Evolutionary conservation across 1,140 invertebrate genomes (phyloP), one percentile per base, ranked within the genome.

Genomic region (Battus philenor): DNA sequence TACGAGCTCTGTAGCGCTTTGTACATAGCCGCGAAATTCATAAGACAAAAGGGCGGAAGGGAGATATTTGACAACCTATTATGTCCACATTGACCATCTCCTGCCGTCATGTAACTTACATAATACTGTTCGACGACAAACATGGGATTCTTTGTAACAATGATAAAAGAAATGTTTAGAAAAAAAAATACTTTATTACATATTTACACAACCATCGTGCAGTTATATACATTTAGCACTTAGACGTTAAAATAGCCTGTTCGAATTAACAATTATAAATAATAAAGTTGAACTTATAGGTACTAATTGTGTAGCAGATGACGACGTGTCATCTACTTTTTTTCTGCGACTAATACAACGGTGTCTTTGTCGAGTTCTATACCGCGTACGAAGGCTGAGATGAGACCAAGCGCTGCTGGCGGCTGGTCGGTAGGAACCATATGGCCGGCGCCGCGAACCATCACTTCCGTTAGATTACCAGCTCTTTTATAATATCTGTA

Each of bases 351-450:
- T 0, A 82, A 51, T n/a, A 44, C 46, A 5, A 56, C 69, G 0
- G 80, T 84, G 29, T 84, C 80, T 9, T 61, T 32, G 0, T 68
- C 50, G 1, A 84, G 47, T 7, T 65, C 39, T 1, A 77, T 31
- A 12, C 67, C 69, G 6, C 78, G 74, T 5, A 67, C 63, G 46
- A 84, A 82, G n/a, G 80, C 80, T 1, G 76, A 75, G 20, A 84
- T 82, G n/a, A 84, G 75, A 0, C 78, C 78, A 0, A 84, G 62
- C 0, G 74, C 51, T 1, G 74, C 67, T 0, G 67, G 71, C 1
- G 91, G 90, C 66, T 91, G 88, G 68, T 92, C 91, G 15, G 87
- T 84, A 0, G 91, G 90, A 12, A 92, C 86, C 81, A 92, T 91
- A 61, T 93, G 91, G 1, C 91, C 91, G 1, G 90, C 90, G 20